Evolutionary conservation across 2,888 invertebrate genomes (phyloP), one percentile per base, ranked within the genome.

Genomic region (Amphipoea oculea): DNA sequence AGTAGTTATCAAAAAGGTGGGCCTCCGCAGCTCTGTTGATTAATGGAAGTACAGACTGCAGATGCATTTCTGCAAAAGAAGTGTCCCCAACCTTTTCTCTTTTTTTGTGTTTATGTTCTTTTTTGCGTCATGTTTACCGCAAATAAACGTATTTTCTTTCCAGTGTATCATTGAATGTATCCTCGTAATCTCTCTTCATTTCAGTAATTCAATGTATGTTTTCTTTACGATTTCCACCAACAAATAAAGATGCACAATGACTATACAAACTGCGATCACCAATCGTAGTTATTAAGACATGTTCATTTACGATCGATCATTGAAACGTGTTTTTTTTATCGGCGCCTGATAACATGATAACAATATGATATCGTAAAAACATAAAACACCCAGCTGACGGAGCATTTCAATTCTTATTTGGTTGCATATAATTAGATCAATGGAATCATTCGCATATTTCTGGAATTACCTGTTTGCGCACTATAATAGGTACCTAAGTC

Each of bases 401-500:
- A 69, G 72, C 69, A 84, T 81, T 83, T 81, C 69, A 65, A 73
- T 80, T 84, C 83, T 83, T 84, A 83, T 83, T 69, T 62, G n/a
- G 84, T 70, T 83, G 83, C 72, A 81, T 70, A 76, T 84, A 83
- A 80, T 72, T 81, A 83, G 71, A 72, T n/a, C 40, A 60, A 40
- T 48, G 40, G 67, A 76, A 48, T 42, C n/a, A 29, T 80, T 73
- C 3, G 23, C 54, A 70, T 84, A 51, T 54, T 63, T 54, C 29
- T 84, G 51, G 51, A 23, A 72, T 69, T 23, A 73, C 51, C 54
- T 54, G 23, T 73, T 79, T 70, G 70, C 73, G 62, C 20, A 66
- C 11, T 62, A 62, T 70, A 75, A 84, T 83, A 75, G 75, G 14
- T 72, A 51, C 11, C 23, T 65, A 23, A 63, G 45, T 40, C 11